Evolutionary conservation across 2,888 invertebrate species (phyloP).

Genomic region (Papilio protenor): DNA sequence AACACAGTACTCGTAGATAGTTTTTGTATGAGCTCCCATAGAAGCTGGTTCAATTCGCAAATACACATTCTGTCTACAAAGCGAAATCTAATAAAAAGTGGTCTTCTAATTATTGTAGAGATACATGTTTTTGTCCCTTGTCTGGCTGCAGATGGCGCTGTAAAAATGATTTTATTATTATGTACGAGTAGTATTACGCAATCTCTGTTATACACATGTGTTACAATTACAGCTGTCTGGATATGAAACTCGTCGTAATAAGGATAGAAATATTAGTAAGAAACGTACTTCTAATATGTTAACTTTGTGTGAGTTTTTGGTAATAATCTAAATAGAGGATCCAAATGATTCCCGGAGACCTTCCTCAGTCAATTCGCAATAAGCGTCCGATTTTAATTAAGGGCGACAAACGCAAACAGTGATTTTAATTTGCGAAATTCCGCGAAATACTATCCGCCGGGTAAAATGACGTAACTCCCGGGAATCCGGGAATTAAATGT

Average conservation of each 20-base stretch:
- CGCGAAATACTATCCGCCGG: constrained; percentile 57
- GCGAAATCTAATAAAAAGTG: constrained; percentile 12
- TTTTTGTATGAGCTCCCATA: no score
- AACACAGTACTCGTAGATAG: no score
- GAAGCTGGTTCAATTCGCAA: no score
- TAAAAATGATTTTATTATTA: neutral
- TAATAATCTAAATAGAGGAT: neutral
- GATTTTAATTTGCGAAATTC: constrained; percentile 53
- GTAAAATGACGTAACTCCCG: constrained; percentile 59
- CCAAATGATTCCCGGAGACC: neutral
- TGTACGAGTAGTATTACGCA: neutral
- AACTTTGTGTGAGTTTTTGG: neutral
- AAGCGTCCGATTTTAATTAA: constrained; percentile 39
- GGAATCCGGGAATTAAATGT: constrained; percentile 61
- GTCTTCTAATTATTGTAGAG: neutral
- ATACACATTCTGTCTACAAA: neutral
- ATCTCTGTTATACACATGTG: constrained; percentile 7
- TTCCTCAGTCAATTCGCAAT: constrained; percentile 21
- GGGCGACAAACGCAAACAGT: constrained; percentile 37
- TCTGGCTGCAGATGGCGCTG: constrained; percentile 27
- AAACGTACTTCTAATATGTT: neutral
- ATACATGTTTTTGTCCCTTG: constrained; percentile 4
- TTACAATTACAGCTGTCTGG: neutral
- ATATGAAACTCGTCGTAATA: neutral
- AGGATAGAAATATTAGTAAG: neutral